Evolutionary conservation across 2,888 invertebrate genomes (phyloP).

Genomic region (Dysmachus trigonus): DNA sequence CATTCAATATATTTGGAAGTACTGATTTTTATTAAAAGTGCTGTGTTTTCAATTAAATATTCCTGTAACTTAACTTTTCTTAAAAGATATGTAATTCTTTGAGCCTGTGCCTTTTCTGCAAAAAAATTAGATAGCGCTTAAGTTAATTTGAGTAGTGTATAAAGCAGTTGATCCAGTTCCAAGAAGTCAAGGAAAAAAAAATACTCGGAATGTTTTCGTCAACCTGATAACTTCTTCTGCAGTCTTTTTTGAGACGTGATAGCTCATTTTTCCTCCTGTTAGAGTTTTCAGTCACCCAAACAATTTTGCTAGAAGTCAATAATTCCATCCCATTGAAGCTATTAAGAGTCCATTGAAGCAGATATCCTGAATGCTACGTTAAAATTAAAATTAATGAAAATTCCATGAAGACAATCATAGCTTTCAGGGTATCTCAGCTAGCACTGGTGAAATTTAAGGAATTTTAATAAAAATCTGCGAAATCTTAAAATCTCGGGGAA

Average conservation of each 20-base stretch:
- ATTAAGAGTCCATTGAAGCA: neutral
- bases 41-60: too few species aligned
- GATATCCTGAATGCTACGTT: neutral
- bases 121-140: neutral
- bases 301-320: neutral
- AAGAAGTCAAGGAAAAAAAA: neutral
- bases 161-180: neutral
- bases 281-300: neutral
- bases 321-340: neutral
- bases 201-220: neutral
- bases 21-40: too few species aligned
- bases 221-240: neutral
- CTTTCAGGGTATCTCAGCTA: neutral
- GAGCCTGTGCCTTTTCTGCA: neutral
- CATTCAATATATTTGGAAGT: too few species aligned
- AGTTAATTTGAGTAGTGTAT: neutral
- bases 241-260: neutral
- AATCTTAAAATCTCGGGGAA: neutral
- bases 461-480: constrained; percentile 30
- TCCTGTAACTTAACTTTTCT: too few species aligned
- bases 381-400: constrained; percentile 13
- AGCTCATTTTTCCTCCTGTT: neutral
- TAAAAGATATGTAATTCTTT: too few species aligned
- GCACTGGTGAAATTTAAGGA: neutral
- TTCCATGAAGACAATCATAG: neutral